phyloP scores from a whole-genome alignment of 2,888 invertebrate genomes.

The Andrena praecox region DNA sequence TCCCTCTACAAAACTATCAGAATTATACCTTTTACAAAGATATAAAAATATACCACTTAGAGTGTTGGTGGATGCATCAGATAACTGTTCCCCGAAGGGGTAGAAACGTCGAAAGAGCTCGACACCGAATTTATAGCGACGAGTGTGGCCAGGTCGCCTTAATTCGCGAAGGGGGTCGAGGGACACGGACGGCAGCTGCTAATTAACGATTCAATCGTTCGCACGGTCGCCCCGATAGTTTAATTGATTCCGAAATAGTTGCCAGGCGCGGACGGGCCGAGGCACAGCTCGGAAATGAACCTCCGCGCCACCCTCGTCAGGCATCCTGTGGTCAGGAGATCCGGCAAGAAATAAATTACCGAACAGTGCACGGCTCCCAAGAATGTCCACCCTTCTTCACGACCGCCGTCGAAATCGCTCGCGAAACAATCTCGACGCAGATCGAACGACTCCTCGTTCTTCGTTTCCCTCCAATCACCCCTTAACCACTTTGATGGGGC shows the following conservation, averaged over 20 bases:
- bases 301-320: conserved; percentile 64
- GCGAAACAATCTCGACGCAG: conserved; percentile 70
- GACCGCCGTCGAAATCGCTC: conserved; percentile 53
- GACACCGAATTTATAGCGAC: neutral
- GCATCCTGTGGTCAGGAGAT: conserved; percentile 77
- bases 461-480: conserved; percentile 58
- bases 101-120: neutral
- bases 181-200: conserved; percentile 59
- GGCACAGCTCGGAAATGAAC: conserved; percentile 69
- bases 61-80: no score
- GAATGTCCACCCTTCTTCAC: conserved; percentile 76
- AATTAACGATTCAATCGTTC: conserved; percentile 79
- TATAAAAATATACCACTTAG: no score
- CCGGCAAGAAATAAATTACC: conserved; percentile 84
- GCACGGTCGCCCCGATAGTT: conserved; percentile 77
- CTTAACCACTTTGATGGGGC: conserved; percentile 32
- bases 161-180: conserved; percentile 35
- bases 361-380: conserved; percentile 65
- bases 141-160: conserved; percentile 54
- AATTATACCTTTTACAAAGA: no score
- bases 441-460: conserved; percentile 61
- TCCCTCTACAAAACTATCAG: no score
- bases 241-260: conserved; percentile 83
- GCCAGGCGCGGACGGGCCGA: conserved; percentile 45
- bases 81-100: no score